phyloP scores from a whole-genome alignment of 2,797 vertebrate species.

The Pipistrellus pygmaeus region DNA sequence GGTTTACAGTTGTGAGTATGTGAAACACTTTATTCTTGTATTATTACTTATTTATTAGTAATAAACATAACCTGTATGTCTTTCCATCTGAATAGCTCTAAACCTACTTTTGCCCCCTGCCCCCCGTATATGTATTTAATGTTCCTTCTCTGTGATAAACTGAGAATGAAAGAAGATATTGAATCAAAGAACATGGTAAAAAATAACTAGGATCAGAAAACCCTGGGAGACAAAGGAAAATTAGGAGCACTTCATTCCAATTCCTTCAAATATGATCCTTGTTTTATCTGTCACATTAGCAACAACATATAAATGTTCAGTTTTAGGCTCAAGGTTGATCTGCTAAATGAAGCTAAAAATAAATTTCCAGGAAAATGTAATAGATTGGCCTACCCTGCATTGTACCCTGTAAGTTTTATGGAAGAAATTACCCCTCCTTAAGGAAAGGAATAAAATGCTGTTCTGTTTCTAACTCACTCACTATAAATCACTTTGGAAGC shows the following conservation, averaged over 20 bases:
- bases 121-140: background rate
- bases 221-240: constrained; percentile 23
- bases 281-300: background rate
- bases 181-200: constrained; percentile 29
- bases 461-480: constrained; percentile 7
- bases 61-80: background rate
- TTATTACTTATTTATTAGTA: background rate
- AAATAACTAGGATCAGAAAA: constrained; percentile 39
- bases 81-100: background rate
- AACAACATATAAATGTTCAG: constrained; percentile 34
- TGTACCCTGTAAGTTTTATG: background rate
- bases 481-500: constrained; percentile 27
- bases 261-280: constrained; percentile 33
- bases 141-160: constrained; percentile 27
- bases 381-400: background rate
- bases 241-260: constrained; percentile 32
- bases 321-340: background rate
- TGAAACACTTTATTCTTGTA: background rate
- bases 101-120: background rate
- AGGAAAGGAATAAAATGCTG: constrained; percentile 37
- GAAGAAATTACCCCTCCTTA: constrained; percentile 52
- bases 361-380: constrained; percentile 47
- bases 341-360: constrained; percentile 59
- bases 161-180: background rate
- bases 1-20: background rate